Base-by-base conservation (phyloP, 2,113 vertebrate genomes). In the Corynorhinus townsendii region DNA sequence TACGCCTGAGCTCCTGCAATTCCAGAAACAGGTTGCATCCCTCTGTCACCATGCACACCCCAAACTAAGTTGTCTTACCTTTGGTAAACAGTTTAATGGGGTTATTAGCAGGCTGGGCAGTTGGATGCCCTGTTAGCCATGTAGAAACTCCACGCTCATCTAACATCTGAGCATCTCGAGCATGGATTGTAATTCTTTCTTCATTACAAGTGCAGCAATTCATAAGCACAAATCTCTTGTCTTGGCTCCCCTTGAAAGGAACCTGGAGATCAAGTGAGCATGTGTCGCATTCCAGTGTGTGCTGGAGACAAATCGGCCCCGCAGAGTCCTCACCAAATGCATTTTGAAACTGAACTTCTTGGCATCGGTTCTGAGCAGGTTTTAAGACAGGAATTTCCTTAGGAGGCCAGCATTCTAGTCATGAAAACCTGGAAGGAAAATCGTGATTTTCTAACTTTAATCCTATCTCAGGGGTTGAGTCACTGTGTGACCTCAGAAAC, bases 191-290 rank as follows among this genome's bases (percentile, higher is more conserved):
- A 96, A 98, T 98, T 97, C 97, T 96, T 96, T 95, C 96, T 97
- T 97, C 97, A 96, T 98, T 97, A 97, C 96, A 97, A 97, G 73
- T 59, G 71, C 82, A 83, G 96, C 98, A 97, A 98, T 94, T 98
- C 97, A 97, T 94, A 96, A 19, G 30, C 97, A 97, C 89, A 97
- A 97, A 97, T 97, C 96, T 97, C 97, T 97, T 91, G 84, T 85
- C 64, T 96, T 98, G 95, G 97, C 97, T 97, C 24, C 96, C 97
- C 97, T 97, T 96, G 95, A 94, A 96, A 92, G 93, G 94, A 91
- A 79, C 86, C 94, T 97, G 94, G 93, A 97, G 97, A 97, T 95
- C 93, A 96, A 97, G 95, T 40, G 87, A 95, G 95, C 82, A 14
- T 96, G 95, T 83, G 95, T 49, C 94, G 90, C 85, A 86, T 96